Conservation (phyloP, 2,797 vertebrate species). For the Muraenolepis orangiensis region DNA sequence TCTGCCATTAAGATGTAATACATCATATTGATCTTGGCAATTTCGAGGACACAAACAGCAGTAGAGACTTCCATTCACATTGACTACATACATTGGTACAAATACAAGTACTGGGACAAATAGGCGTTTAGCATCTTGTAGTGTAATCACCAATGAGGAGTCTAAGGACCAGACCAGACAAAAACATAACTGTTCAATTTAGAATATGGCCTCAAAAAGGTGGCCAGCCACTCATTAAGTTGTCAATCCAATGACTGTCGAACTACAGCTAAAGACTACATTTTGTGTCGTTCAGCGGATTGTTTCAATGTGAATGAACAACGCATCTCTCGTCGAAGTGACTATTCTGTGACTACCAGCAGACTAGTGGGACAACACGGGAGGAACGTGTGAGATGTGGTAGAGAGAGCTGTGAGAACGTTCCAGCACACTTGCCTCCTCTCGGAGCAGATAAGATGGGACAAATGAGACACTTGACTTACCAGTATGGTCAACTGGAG, state of each 20-base stretch:
- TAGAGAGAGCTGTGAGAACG: background rate
- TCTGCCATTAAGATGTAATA: background rate
- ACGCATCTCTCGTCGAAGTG: background rate
- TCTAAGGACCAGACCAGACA: background rate
- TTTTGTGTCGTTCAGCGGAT: background rate
- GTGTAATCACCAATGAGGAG: background rate
- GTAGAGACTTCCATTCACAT: background rate
- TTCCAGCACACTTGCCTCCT: background rate
- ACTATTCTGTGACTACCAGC: background rate
- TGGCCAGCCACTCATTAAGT: background rate
- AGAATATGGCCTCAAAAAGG: background rate
- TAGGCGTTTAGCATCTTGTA: background rate
- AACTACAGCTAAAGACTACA: background rate
- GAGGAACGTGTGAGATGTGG: background rate
- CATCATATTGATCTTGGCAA: background rate
- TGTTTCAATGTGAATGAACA: background rate
- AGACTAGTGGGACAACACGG: background rate
- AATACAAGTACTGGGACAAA: background rate
- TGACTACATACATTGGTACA: background rate
- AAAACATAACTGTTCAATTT: background rate
- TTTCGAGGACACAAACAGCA: background rate
- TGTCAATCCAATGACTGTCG: no score
- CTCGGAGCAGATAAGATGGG: background rate
- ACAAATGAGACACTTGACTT: slow-evolving; percentile 54
- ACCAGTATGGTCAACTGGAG: slow-evolving; percentile 79